Evolutionary conservation across 2,888 invertebrate genomes (phyloP), one percentile per base, ranked within the genome.

Genomic region (Hermaeophaga mercurialis): DNA sequence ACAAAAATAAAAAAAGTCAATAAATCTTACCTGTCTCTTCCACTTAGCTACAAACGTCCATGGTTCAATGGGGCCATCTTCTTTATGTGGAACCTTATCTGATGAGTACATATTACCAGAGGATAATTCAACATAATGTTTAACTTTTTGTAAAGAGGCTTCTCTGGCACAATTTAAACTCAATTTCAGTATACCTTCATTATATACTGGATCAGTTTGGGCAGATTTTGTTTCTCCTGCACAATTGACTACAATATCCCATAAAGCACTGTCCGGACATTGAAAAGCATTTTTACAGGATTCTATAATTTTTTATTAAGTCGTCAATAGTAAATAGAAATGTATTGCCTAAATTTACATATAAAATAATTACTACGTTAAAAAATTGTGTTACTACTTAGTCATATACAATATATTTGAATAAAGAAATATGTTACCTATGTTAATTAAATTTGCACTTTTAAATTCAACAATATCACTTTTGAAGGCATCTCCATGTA

Each of bases 211-310:
- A 75, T 94, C 94, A 8, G 89, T 89, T 80, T 94, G 93, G 11
- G 91, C 91, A 53, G 86, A 85, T 74, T 94, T 89, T 2, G 94
- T 95, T 79, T 96, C 96, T 1, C 91, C 92, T 1, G 95, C 95
- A 75, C 94, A 91, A 79, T 96, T 96, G 58, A 93, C 86, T 41
- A 92, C 91, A 73, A 87, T 85, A 69, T 88, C 87, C 86, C 91
- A 91, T 26, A 75, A 70, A 0, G 76, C 77, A 0, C 81, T 82
- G 46, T 84, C 82, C 59, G 83, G 81, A 1, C 84, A 80, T 52
- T 82, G 81, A 70, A 94, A 88, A 0, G 89, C 92, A 71, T 84
- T 83, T 67, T 89, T 86, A 73, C 92, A 93, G 69, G 93, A 92
- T 65, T 83, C 94, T 94, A 76, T 3, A 80, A 79, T n/a, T n/a